Percentiles rank a stretch among this genome's conserved stretches.
Conservation (phyloP, 2,888 invertebrate species). For the Sphecodes monilicornis region DNA sequence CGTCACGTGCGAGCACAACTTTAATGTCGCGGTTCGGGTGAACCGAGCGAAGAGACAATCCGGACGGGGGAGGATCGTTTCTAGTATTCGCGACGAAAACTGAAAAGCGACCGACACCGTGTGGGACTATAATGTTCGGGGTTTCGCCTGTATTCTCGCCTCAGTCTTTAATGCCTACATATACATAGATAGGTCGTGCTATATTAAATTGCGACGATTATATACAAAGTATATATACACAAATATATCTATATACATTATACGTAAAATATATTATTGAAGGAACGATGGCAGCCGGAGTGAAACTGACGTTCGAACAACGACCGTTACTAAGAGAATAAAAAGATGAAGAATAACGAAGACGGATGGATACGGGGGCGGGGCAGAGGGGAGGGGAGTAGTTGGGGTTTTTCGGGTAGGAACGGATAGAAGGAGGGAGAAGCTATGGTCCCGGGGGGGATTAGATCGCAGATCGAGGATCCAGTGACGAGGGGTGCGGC, state of each 20-base stretch:
- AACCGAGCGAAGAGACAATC: constrained; percentile 27
- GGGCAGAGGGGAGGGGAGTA: background rate
- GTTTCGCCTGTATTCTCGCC: constrained; percentile 73
- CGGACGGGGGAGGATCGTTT: constrained; percentile 31
- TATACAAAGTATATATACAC: constrained; percentile 72
- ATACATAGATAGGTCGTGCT: constrained; percentile 81
- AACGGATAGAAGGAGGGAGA: constrained; percentile 14
- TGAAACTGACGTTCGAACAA: constrained; percentile 49
- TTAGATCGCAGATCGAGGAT: constrained; percentile 48
- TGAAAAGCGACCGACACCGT: constrained; percentile 31
- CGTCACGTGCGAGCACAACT: background rate
- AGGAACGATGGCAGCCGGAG: constrained; percentile 39
- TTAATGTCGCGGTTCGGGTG: background rate
- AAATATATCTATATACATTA: constrained; percentile 64
- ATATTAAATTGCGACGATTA: constrained; percentile 77
- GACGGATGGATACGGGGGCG: constrained; percentile 28
- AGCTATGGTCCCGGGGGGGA: constrained; percentile 72
- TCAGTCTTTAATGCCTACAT: constrained; percentile 79
- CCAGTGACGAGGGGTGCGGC: background rate
- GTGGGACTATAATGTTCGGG: constrained; percentile 45
- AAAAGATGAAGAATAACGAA: background rate
- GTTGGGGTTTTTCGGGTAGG: background rate
- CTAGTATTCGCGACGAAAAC: constrained; percentile 12
- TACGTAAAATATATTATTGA: constrained; percentile 50
- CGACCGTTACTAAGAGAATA: constrained; percentile 30